Conservation (phyloP, 2,888 invertebrate genomes). For the Hofmannophila pseudospretella region DNA sequence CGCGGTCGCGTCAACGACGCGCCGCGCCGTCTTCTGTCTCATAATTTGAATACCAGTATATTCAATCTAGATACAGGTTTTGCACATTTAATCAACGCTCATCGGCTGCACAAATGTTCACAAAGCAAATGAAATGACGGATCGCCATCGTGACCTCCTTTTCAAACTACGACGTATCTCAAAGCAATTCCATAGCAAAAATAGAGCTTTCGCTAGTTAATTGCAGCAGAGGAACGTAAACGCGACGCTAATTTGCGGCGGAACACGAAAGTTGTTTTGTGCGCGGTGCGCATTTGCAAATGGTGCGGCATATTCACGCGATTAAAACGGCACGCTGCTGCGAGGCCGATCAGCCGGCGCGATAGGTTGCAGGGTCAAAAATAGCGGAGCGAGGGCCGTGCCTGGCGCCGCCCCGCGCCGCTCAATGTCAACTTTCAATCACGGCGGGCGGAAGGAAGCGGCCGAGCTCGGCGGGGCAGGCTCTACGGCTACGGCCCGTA, state of each 20-base stretch:
- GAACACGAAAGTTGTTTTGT: constrained; percentile 46
- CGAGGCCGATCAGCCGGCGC: constrained; percentile 70
- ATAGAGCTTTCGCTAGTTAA: constrained; percentile 34
- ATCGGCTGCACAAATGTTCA: too few species aligned
- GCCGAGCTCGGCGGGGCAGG: constrained; percentile 49
- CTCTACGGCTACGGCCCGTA: constrained; percentile 20
- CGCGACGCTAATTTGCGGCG: constrained; percentile 45
- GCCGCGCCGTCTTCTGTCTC: constrained; percentile 40
- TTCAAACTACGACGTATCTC: constrained; percentile 1
- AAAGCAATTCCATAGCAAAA: constrained; percentile 16
- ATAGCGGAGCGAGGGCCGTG: constrained; percentile 63
- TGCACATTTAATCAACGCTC: too few species aligned
- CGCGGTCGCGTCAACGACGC: constrained; percentile 41
- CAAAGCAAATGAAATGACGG: too few species aligned
- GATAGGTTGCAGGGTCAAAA: constrained; percentile 74
- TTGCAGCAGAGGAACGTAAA: constrained; percentile 37
- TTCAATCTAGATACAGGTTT: constrained; percentile 1
- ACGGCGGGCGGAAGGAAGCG: constrained; percentile 65
- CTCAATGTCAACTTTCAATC: constrained; percentile 76
- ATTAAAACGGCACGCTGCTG: constrained; percentile 66
- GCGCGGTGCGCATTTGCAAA: constrained; percentile 58
- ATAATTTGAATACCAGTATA: constrained; percentile 36
- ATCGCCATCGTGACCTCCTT: constrained; percentile 4
- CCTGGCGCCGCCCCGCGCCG: constrained; percentile 67
- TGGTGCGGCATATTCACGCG: constrained; percentile 61